Conservation (phyloP, 2,113 vertebrate species). For the Hyperopisus bebe region DNA sequence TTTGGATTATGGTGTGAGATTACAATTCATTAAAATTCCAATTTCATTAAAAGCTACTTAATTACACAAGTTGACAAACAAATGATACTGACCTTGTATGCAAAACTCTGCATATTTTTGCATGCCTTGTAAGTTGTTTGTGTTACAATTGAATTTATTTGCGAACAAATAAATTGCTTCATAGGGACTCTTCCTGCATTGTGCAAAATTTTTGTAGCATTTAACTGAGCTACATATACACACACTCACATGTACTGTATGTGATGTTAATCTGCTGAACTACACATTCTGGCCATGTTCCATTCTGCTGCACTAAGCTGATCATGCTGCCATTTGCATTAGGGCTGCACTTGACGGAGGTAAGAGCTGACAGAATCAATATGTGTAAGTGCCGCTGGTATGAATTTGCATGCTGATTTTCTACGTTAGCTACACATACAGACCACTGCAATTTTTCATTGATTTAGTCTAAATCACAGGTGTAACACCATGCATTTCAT, state of each 20-base stretch:
- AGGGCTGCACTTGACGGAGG: not conserved
- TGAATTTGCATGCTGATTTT: slow-evolving; percentile 26
- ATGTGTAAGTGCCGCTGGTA: slow-evolving; percentile 6
- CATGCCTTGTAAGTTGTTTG: not conserved
- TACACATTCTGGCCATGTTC: slow-evolving; percentile 1
- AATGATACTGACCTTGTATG: not conserved
- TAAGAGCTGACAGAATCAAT: slow-evolving; percentile 26
- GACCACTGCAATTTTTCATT: not conserved
- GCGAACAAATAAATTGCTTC: not conserved
- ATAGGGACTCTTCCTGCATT: not conserved
- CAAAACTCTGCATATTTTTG: not conserved
- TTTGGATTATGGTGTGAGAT: not conserved
- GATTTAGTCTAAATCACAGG: not conserved
- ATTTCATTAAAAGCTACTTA: not conserved
- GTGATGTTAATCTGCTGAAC: slow-evolving; percentile 19
- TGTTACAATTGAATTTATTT: not conserved
- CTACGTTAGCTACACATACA: not conserved
- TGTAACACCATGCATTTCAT: not conserved
- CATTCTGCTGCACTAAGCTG: slow-evolving; percentile 19
- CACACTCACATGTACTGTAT: not conserved
- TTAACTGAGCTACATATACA: not conserved
- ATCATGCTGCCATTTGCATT: slow-evolving; percentile 6
- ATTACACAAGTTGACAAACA: not conserved
- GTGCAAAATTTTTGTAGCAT: not conserved
- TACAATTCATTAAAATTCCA: not conserved